Percentiles rank a stretch among this genome's conserved stretches.
Conservation (phyloP, 2,888 invertebrate species). For the Agrotis segetum region DNA sequence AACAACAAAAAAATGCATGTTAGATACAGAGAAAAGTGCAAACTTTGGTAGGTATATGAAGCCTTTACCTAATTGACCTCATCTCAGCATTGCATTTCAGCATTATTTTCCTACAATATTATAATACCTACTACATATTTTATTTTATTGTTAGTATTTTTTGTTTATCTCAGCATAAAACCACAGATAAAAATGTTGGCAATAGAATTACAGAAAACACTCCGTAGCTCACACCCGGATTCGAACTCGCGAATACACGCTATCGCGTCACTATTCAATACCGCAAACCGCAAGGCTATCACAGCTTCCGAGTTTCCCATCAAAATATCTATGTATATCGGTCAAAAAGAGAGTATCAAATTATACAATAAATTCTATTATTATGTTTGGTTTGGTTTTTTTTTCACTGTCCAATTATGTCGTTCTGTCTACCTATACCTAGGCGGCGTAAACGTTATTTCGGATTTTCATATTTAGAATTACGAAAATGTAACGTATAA, state of each 20-base stretch:
- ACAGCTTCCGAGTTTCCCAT: constrained; percentile 14
- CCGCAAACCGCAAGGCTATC: constrained; percentile 55
- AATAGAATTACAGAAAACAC: neutral
- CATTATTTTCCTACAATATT: constrained; percentile 17
- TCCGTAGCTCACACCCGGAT: neutral
- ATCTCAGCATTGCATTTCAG: constrained; percentile 10
- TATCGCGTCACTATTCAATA: constrained; percentile 12
- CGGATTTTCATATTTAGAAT: constrained; percentile 37
- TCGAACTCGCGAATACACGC: constrained; percentile 34
- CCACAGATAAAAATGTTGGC: constrained; percentile 14
- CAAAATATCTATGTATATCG: constrained; percentile 27
- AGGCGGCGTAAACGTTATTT: constrained; percentile 3
- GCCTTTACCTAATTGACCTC: neutral
- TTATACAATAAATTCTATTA: constrained; percentile 38
- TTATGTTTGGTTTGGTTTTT: constrained; percentile 28
- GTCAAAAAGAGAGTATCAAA: constrained; percentile 12
- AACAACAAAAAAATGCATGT: constrained; percentile 1
- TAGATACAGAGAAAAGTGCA: constrained; percentile 19
- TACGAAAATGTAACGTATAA: neutral
- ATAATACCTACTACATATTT: neutral
- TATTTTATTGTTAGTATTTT: neutral
- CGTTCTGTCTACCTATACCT: neutral
- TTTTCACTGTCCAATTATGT: constrained; percentile 2
- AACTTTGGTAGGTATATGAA: neutral
- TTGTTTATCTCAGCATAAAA: constrained; percentile 18